Base-by-base conservation (phyloP, 2,797 vertebrate genomes). In the Chelon auratus region DNA sequence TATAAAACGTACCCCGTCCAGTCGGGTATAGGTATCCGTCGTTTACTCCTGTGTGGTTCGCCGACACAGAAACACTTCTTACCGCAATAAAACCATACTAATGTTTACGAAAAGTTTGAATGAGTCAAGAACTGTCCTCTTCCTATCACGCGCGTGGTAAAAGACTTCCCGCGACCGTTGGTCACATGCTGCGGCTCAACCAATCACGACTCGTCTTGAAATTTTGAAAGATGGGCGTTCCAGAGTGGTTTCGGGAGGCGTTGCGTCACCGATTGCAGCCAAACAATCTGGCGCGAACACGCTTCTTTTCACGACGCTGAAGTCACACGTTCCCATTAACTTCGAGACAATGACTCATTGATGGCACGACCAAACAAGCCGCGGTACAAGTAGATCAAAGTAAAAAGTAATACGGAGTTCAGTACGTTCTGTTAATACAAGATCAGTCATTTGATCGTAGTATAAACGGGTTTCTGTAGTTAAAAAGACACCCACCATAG, bases 81-180 rank as follows among this genome's bases (percentile, higher is more conserved):
- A 59, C 52, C 48, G 20, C 42, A 2, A 58, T 57, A 66, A 86
- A 87, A 47, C 15, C 55, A 12, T 4, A 30, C 40, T 79, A 80
- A 82, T 94, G 93, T 94, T 94, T 92, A 94, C 92, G 82, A 90
- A 84, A 79, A 73, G 64, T 92, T 91, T 86, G 85, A 93, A 90
- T 87, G 85, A 80, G 80, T 76, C 82, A 54, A 48, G 62, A 48
- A 67, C 62, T 55, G 4, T 6, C 5, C 62, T 80, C 86, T 89
- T 81, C 89, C 86, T 75, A 87, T 90, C 90, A 93, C 87, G 89
- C 93, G 90, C 93, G 92, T 94, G 93, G 80, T 87, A 76, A 51
- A 77, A 77, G 17, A 93, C 96, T 97, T 97, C 96, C 95, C 96
- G 96, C 97, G 96, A 97, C 97, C 97, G 97, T 99, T 99, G 95